phyloP scores from a whole-genome alignment of 2,888 invertebrate species.

The Yponomeuta sedellus region DNA sequence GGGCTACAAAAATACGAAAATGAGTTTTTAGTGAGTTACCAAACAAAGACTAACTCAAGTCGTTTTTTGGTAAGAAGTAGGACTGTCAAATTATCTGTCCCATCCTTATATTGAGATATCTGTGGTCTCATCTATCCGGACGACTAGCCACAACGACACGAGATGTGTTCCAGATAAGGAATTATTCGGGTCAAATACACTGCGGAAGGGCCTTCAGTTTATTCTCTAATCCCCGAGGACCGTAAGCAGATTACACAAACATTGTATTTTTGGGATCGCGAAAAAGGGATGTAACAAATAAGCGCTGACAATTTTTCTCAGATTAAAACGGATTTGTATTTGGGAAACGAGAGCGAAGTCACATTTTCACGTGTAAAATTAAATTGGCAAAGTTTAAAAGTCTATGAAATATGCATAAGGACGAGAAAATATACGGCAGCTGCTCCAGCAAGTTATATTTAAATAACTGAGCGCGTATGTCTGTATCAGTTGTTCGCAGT shows the following conservation, averaged over 20 bases:
- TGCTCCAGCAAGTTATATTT: background rate
- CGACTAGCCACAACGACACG: background rate
- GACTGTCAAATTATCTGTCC: background rate
- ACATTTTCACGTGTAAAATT: background rate
- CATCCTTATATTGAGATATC: too few relatives aligned
- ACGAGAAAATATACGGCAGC: background rate
- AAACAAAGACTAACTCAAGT: too few relatives aligned
- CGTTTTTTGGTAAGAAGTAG: background rate
- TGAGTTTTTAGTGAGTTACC: too few relatives aligned
- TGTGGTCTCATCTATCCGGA: background rate
- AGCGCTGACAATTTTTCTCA: background rate
- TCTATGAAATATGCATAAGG: background rate
- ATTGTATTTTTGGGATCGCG: background rate
- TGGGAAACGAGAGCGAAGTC: background rate
- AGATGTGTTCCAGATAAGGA: background rate
- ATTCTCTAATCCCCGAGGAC: constrained; percentile 4
- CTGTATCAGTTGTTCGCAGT: constrained; percentile 6
- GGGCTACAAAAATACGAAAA: too few relatives aligned
- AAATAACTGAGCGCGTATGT: background rate
- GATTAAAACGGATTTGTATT: background rate
- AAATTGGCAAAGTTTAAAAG: constrained; percentile 3
- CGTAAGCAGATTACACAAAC: background rate
- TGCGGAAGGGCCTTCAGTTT: constrained; percentile 11
- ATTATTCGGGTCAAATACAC: constrained; percentile 11
- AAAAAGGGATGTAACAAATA: constrained; percentile 1